Conservation (phyloP, 2,888 invertebrate species). For the Ctenicera cuprea region DNA sequence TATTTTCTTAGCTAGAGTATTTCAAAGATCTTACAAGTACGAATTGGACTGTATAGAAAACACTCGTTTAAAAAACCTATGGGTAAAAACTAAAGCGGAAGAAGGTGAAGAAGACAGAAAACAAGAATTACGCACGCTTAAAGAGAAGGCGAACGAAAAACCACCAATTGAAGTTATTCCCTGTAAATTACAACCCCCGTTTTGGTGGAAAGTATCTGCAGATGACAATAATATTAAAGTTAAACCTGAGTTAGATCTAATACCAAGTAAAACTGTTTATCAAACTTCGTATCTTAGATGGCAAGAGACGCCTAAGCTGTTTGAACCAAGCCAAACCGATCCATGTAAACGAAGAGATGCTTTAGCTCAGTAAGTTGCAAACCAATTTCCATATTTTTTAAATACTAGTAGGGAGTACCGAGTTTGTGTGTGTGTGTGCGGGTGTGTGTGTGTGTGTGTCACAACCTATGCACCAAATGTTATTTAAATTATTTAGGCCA, state of each 20-base stretch:
- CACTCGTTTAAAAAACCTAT: conserved; percentile 67
- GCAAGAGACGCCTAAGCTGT: conserved; percentile 74
- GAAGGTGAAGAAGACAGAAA: conserved; percentile 56
- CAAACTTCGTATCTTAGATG: conserved; percentile 69
- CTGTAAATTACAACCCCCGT: conserved; percentile 63
- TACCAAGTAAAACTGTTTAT: conserved; percentile 21
- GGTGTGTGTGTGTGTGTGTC: too few species aligned
- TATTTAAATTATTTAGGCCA: too few species aligned
- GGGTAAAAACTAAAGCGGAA: conserved; percentile 65
- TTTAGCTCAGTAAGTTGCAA: conserved; percentile 65
- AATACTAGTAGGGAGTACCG: too few species aligned
- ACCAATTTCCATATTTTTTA: not conserved
- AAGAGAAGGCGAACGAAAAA: conserved; percentile 56
- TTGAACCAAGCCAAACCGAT: conserved; percentile 65
- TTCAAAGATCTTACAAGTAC: conserved; percentile 76
- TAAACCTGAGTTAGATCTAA: not conserved
- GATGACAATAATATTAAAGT: conserved; percentile 1
- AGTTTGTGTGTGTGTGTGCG: too few species aligned
- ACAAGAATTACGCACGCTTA: conserved; percentile 49
- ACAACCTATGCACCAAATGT: too few species aligned
- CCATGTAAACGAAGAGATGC: conserved; percentile 66
- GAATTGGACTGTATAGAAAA: conserved; percentile 75
- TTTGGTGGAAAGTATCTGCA: conserved; percentile 64
- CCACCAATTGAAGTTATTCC: conserved; percentile 56
- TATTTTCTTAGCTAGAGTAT: conserved; percentile 67